Conservation (phyloP, 2,797 vertebrate species). For the Phoebastria nigripes region DNA sequence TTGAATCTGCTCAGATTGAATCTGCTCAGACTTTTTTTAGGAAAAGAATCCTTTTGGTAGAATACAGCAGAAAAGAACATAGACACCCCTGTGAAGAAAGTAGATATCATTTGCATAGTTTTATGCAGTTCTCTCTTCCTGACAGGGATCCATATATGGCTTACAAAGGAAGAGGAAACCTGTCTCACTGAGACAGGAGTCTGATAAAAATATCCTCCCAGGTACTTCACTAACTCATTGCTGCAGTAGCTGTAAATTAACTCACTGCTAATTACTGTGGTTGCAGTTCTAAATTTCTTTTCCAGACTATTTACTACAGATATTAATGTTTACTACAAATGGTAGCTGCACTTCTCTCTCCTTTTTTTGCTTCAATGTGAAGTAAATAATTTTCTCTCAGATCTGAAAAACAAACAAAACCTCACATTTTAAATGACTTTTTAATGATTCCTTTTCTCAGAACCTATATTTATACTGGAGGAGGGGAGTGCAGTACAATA, state of each 20-base stretch:
- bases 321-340: background rate
- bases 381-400: background rate
- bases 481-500: background rate
- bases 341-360: background rate
- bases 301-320: background rate
- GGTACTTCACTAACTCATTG: background rate
- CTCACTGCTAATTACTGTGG: background rate
- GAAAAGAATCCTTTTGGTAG: background rate
- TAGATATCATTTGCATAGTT: background rate
- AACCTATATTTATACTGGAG: background rate
- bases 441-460: background rate
- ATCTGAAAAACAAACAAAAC: background rate
- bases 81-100: background rate
- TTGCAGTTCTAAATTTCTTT: background rate
- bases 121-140: background rate
- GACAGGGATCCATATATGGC: background rate
- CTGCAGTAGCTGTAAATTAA: background rate
- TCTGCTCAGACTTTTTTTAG: background rate
- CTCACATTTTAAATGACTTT: background rate
- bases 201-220: background rate
- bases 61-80: background rate
- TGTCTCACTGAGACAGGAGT: background rate
- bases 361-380: background rate
- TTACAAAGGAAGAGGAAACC: background rate
- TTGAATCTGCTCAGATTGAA: background rate